These are phyloP conservation scores for Pogonognathellus flavescens DNA, from an alignment of 1,140 invertebrate species.

Conservation along the genomic window DNA sequence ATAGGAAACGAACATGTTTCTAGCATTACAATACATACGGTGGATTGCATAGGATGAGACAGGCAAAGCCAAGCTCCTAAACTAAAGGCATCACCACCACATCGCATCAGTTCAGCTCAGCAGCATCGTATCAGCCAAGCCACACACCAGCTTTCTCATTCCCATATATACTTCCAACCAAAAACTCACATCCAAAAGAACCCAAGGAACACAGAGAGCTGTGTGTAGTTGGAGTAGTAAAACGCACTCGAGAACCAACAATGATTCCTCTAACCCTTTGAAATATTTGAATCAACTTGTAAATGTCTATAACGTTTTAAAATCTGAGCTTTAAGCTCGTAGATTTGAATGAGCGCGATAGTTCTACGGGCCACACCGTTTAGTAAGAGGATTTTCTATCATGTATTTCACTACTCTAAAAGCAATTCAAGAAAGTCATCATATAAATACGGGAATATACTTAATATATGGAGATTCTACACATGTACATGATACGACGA, in stretches of 20 bases:
- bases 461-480: too few species aligned
- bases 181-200: not conserved
- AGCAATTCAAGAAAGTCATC: not conserved
- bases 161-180: slow-evolving; percentile 10
- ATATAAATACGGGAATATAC: not conserved
- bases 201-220: not conserved
- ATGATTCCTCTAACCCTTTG: not conserved
- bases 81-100: not conserved
- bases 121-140: slow-evolving; percentile 2
- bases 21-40: not conserved
- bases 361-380: not conserved
- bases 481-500: too few species aligned
- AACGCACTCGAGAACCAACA: not conserved
- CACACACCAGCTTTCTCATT: slow-evolving; percentile 38
- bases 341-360: slow-evolving; percentile 24
- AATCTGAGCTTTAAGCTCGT: slow-evolving; percentile 6
- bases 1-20: not conserved
- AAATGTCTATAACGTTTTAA: not conserved
- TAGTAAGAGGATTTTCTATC: not conserved
- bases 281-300: not conserved
- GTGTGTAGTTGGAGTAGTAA: not conserved
- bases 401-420: not conserved
- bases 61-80: not conserved
- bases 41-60: slow-evolving; percentile 21
- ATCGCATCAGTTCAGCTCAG: slow-evolving; percentile 12